Conservation (phyloP, 2,113 vertebrate species). For the Leucopsar rothschildi region DNA sequence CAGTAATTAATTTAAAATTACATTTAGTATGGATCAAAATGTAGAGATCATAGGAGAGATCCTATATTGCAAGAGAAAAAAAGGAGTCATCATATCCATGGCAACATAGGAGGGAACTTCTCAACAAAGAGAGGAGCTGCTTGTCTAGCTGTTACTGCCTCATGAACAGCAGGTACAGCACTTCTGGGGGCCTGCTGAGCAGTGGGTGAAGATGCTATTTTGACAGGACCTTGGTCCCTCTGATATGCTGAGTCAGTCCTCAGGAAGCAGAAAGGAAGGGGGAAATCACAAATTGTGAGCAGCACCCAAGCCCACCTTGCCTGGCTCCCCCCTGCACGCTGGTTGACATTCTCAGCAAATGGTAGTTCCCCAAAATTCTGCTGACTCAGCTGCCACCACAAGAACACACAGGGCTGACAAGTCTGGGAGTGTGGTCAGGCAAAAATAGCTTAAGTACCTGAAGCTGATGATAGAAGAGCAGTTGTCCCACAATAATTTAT, state of each 20-base stretch:
- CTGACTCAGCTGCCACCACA: not conserved
- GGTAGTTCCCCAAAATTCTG: not conserved
- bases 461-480: not conserved
- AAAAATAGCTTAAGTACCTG: not conserved
- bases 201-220: not conserved
- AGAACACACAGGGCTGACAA: not conserved
- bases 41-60: not conserved
- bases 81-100: not conserved
- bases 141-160: not conserved
- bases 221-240: not conserved
- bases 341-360: not conserved
- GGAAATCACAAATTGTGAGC: rapidly evolving
- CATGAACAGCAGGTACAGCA: not conserved
- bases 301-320: rapidly evolving
- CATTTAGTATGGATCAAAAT: not conserved
- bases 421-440: not conserved
- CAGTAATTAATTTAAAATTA: not conserved
- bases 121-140: not conserved
- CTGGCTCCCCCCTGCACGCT: rapidly evolving
- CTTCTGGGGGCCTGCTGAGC: not conserved
- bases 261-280: not conserved
- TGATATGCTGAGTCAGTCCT: not conserved
- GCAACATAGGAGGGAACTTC: not conserved
- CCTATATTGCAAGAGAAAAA: not conserved
- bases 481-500: not conserved